Conservation (phyloP, 1,140 invertebrate genomes). For the Anastrepha ludens region DNA sequence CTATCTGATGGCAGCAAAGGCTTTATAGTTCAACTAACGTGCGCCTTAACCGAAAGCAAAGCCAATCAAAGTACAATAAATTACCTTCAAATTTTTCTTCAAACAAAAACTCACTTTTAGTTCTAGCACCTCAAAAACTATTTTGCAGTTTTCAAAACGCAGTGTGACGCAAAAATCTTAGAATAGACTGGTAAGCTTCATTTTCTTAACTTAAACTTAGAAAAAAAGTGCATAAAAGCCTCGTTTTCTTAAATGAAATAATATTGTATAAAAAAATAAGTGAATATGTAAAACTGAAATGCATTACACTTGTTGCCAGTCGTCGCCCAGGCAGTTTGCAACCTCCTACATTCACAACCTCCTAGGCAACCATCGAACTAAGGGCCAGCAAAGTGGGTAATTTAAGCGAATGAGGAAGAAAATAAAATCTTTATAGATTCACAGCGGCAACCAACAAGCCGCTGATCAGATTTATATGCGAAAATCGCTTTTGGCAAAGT, state of each 20-base stretch:
- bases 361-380: neutral
- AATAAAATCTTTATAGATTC: neutral
- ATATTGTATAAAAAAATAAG: neutral
- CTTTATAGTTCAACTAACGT: too few species aligned
- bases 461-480: neutral
- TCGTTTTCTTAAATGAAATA: neutral
- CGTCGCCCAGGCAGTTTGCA: neutral
- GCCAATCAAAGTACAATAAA: too few species aligned
- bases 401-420: neutral
- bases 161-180: too few species aligned
- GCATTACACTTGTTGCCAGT: constrained; percentile 1
- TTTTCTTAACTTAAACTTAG: too few species aligned
- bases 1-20: too few species aligned
- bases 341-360: neutral
- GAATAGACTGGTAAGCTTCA: too few species aligned
- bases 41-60: too few species aligned
- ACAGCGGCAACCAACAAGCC: neutral
- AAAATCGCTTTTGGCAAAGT: constrained; percentile 14
- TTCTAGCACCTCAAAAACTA: too few species aligned
- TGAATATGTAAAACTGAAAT: neutral
- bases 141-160: too few species aligned
- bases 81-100: too few species aligned
- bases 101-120: too few species aligned
- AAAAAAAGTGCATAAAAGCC: too few species aligned
- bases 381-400: neutral